Evolutionary conservation across 2,797 vertebrate species (phyloP).

Genomic region (Vespertilio murinus): DNA sequence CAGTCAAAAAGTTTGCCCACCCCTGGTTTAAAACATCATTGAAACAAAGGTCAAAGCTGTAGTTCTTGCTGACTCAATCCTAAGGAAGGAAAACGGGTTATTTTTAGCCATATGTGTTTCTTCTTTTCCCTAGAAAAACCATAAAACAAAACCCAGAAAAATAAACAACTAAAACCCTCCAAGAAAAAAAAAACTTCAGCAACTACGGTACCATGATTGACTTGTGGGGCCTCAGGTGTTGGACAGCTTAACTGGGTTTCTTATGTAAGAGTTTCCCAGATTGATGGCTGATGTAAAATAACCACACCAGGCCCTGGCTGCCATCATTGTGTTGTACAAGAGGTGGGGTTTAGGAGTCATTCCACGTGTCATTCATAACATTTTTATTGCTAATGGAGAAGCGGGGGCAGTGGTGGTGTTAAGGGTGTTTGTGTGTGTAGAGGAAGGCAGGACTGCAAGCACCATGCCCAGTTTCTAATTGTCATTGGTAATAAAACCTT

Average conservation of each 20-base stretch:
- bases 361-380: not conserved
- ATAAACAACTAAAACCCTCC: not conserved
- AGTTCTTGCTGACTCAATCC: not conserved
- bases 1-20: too few species aligned
- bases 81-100: constrained; percentile 5
- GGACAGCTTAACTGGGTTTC: not conserved
- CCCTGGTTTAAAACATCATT: constrained; percentile 13
- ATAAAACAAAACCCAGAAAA: not conserved
- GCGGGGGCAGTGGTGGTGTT: not conserved
- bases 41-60: not conserved
- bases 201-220: not conserved
- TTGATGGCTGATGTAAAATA: not conserved
- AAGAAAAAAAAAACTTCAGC: not conserved
- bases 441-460: not conserved
- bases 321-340: constrained; percentile 23
- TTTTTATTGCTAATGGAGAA: not conserved
- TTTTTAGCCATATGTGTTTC: not conserved
- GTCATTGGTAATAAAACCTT: not conserved
- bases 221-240: not conserved
- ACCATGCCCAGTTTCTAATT: not conserved
- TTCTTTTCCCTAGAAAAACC: not conserved
- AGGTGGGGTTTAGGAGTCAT: not conserved
- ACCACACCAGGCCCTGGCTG: not conserved
- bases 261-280: constrained; percentile 2
- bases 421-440: not conserved